Evolutionary conservation across 2,113 vertebrate species (phyloP).

Genomic region (Rhinopomastus cyanomelas): DNA sequence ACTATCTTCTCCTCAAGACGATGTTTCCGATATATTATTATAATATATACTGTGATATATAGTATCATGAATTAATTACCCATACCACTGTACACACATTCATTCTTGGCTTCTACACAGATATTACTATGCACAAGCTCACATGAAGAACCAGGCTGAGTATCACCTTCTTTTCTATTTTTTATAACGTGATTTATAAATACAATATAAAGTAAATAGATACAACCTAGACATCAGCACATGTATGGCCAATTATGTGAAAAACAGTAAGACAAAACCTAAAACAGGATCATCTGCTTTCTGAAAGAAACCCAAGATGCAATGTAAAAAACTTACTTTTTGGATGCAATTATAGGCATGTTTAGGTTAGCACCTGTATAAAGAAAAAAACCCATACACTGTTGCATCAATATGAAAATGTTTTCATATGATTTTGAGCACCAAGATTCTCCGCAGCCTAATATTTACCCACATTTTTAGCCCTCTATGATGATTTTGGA

Average conservation of each 20-base stretch:
- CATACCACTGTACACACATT: background rate
- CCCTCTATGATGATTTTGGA: background rate
- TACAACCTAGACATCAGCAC: background rate
- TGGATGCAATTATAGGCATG: conserved; percentile 83
- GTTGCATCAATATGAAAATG: background rate
- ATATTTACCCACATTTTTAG: background rate
- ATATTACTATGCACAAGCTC: background rate
- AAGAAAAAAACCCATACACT: conserved; percentile 17
- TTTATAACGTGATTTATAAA: background rate
- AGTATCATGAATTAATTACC: background rate
- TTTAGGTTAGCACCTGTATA: conserved; percentile 76
- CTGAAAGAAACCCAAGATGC: background rate
- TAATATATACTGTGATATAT: background rate
- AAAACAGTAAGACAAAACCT: background rate
- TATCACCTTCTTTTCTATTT: background rate
- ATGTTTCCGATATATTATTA: no score
- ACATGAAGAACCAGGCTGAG: background rate
- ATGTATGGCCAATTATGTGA: background rate
- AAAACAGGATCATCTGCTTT: background rate
- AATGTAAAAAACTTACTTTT: conserved; percentile 79
- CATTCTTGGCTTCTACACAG: background rate
- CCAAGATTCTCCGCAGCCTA: background rate
- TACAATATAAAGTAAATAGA: background rate
- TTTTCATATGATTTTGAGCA: background rate
- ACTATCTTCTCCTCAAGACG: background rate